Conservation (phyloP, 2,888 invertebrate genomes). For the Sinotaia quadrata region DNA sequence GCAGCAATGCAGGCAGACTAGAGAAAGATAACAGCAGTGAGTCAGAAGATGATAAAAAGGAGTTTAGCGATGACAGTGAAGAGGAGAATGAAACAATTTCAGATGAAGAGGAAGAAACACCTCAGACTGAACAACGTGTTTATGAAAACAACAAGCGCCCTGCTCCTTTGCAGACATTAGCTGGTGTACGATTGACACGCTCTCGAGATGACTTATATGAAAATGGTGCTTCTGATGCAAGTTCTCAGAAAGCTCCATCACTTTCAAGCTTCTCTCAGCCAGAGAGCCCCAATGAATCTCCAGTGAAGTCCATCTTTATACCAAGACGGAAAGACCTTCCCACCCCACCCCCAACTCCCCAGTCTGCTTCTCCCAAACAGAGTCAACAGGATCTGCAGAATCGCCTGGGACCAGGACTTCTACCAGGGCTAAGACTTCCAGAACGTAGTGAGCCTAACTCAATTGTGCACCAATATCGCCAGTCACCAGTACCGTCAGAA, state of each 20-base stretch:
- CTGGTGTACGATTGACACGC: not conserved
- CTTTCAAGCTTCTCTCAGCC: constrained; percentile 56
- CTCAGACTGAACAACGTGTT: constrained; percentile 19
- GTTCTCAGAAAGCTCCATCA: constrained; percentile 42
- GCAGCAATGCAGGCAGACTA: constrained; percentile 25
- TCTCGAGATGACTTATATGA: constrained; percentile 19
- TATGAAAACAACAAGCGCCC: constrained; percentile 27
- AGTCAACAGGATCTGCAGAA: constrained; percentile 27
- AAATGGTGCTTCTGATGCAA: constrained; percentile 24
- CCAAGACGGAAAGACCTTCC: constrained; percentile 29
- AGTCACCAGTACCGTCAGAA: constrained; percentile 26
- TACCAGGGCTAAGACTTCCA: constrained; percentile 44
- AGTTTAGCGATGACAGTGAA: constrained; percentile 42
- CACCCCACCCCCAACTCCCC: constrained; percentile 25
- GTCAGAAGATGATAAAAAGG: constrained; percentile 35
- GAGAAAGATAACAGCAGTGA: constrained; percentile 42
- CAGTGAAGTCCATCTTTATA: constrained; percentile 29
- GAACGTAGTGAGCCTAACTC: not conserved
- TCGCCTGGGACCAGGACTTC: constrained; percentile 39
- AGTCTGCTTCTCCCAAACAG: constrained; percentile 27
- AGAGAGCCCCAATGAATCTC: constrained; percentile 28
- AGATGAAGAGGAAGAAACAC: constrained; percentile 43
- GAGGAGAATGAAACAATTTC: no score
- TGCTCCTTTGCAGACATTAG: not conserved
- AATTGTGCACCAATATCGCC: constrained; percentile 1